These are phyloP conservation scores for Avahi laniger DNA, from an alignment of 2,797 vertebrate genomes.

Conservation along the genomic window DNA sequence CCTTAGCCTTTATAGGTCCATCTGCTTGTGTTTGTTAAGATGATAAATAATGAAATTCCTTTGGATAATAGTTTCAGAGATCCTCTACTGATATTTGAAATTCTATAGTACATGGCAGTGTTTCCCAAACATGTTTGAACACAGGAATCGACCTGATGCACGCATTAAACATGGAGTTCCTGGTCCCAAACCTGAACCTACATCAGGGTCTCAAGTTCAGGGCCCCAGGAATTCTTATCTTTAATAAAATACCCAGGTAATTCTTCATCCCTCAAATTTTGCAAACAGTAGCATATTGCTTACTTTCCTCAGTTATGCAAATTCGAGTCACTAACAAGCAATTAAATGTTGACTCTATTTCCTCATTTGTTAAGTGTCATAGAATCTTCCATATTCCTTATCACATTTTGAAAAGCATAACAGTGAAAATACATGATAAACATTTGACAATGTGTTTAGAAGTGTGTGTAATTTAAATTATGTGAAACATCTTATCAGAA, in stretches of 20 bases:
- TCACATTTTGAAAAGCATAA: background rate
- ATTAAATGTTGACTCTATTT: background rate
- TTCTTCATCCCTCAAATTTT: background rate
- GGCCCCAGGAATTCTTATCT: background rate
- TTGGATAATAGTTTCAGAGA: background rate
- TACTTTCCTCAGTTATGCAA: background rate
- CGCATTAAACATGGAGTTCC: background rate
- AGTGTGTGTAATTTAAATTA: background rate
- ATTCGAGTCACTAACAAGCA: background rate
- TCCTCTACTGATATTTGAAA: background rate
- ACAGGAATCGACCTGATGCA: background rate
- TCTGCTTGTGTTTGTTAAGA: background rate
- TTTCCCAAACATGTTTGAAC: background rate
- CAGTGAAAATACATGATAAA: background rate
- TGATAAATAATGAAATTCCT: background rate
- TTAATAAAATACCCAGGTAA: background rate
- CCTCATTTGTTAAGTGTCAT: background rate
- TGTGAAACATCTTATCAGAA: background rate
- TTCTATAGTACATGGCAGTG: background rate
- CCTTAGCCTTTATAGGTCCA: background rate
- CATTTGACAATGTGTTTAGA: background rate
- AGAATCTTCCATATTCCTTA: background rate
- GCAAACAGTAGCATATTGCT: background rate
- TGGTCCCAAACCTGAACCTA: background rate
- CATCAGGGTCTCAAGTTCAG: background rate